Evolutionary conservation across 2,797 vertebrate species (phyloP), one percentile per base, ranked within the genome.

Genomic region (Ciconia nigra): DNA sequence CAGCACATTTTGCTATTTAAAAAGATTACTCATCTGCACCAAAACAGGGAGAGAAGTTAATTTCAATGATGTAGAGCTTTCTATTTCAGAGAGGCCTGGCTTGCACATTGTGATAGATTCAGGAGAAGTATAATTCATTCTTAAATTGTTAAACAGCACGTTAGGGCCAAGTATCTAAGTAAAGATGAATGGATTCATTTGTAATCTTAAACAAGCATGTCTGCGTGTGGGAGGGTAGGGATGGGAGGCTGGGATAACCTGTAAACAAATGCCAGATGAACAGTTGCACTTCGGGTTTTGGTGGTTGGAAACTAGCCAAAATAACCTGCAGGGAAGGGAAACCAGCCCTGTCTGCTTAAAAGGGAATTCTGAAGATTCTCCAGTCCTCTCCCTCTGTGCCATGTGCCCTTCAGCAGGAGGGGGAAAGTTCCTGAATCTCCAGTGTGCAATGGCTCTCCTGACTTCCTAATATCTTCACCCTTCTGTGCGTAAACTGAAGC

Each of bases 1-100:
- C 96, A 95, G 91, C 89, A 91, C 81, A 84, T 93, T 92, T 61
- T 86, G 57, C 90, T 96, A 79, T 97, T 97, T 97, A 70, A 94
- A 96, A 96, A 93, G 90, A 97, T 98, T 97, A 92, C 83, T 98
- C 96, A 96, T 97, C 96, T 96, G 87, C 83, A 84, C 82, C 84
- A 87, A 97, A 96, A 94, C 97, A 97, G 96, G 95, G 93, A 97
- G 97, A 96, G 86, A 86, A 97, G 98, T 98, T 98, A 98, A 98
- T 99, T 98, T 97, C 83, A 73, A 62, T 99, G 98, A 99, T 98
- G 98, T 98, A 99, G 98, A 97, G 96, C 97, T 98, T 98, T 98
- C 98, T 97, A 37, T 97, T 98, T 98, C 91, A 79, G 98, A 98
- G 97, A 98, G 98, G 97, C 90, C 79, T 97, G 90, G 91, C 91